Evolutionary conservation across 2,113 vertebrate genomes (phyloP), one percentile per base, ranked within the genome.

Genomic region (Micronycteris hirsuta): DNA sequence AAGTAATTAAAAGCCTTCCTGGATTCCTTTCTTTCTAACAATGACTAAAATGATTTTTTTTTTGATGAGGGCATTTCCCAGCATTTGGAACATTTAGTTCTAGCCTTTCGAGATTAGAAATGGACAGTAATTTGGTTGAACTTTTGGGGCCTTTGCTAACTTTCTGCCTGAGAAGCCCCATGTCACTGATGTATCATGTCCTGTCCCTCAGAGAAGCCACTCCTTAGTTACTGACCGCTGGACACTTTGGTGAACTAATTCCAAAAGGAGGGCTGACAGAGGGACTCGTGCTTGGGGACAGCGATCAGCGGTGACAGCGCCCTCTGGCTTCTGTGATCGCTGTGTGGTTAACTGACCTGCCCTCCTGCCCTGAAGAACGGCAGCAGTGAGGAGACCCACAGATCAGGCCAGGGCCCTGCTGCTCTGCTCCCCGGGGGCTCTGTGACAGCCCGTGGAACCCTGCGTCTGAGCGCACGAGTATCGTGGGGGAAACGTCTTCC

Each of bases 131-230:
- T 58, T 61, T 12, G 38, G 45, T 47, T 28, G 85, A 38, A 38
- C 36, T 47, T 38, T 4, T 5, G 4, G 38, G 17, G 54, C 67
- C 28, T 8, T 4, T 0, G 22, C 47, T 43, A 1, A 0, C 22
- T 74, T 17, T 52, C 0, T 1, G 15, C 38, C n/a, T 2, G 43
- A 63, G 52, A 26, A 70, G 17, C 68, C 54, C 28, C 31, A 0
- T 0, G 0, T 31, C 2, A 8, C 38, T 1, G 6, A 11, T 3
- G 31, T 36, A 15, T 31, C 20, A 0, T 4, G 33, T 52, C 83
- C 76, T 68, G 77, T 15, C 26, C 65, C 17, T 54, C 38, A 6
- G 67, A 45, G 82, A 43, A 36, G 38, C 82, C 12, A 0, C 16
- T 83, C 36, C 20, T 1, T 2, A 38, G 17, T 3, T 13, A 36